Percentiles rank a stretch among this genome's conserved stretches.
Evolutionary conservation across 2,797 vertebrate genomes (phyloP).

Genomic region (Jordanella pulchra): DNA sequence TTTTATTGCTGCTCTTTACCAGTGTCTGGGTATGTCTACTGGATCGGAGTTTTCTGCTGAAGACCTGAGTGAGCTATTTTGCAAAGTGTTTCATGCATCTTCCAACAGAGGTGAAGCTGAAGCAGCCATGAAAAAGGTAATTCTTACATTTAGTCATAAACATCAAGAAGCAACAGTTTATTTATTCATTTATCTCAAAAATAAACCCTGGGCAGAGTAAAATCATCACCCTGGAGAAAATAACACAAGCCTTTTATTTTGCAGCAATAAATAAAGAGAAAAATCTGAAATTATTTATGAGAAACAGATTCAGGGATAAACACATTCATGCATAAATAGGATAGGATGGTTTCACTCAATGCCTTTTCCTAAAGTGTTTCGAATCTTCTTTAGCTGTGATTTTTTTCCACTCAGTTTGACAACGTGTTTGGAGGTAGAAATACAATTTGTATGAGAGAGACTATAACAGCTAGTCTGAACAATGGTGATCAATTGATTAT

Average conservation of each 20-base stretch:
- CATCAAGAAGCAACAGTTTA: neutral
- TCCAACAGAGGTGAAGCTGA: constrained; percentile 56
- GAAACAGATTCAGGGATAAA: neutral
- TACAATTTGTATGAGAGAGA: neutral
- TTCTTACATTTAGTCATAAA: neutral
- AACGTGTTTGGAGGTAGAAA: neutral
- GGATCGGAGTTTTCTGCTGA: constrained; percentile 67
- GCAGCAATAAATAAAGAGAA: neutral
- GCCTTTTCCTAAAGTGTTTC: neutral
- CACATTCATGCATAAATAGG: neutral
- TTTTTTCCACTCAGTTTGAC: neutral
- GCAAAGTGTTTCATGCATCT: constrained; percentile 67
- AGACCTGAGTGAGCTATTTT: constrained; percentile 66
- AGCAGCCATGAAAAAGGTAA: constrained; percentile 73
- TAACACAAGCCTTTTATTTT: neutral
- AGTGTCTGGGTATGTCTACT: constrained; percentile 45
- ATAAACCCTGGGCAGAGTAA: neutral
- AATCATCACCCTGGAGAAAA: neutral
- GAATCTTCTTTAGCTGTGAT: neutral
- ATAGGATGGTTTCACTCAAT: neutral
- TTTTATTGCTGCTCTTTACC: constrained; percentile 46
- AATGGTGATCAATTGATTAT: too few relatives aligned
- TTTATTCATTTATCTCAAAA: neutral
- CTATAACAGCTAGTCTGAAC: too few relatives aligned
- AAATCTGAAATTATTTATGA: neutral